These are phyloP conservation scores for Drosophila nr. medialis DNA, from an alignment of 2,888 invertebrate genomes.

Conservation along the genomic window DNA sequence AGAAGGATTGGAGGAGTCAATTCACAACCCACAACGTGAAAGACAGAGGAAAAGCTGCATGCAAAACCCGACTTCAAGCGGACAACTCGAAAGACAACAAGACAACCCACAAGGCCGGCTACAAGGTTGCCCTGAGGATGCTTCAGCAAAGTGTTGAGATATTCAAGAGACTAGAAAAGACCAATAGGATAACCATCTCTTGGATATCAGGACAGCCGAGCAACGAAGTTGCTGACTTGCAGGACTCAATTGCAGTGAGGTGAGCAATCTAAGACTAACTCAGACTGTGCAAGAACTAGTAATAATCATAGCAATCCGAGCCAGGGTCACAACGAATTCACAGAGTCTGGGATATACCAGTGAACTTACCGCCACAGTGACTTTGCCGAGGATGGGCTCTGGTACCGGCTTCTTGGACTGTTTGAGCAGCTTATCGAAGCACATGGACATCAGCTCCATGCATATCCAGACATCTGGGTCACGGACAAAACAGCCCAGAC, in stretches of 20 bases:
- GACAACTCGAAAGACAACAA: background rate
- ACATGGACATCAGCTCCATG: constrained; percentile 99
- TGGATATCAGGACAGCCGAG: background rate
- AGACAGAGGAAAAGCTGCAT: background rate
- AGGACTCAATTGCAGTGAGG: background rate
- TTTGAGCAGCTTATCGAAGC: constrained; percentile 98
- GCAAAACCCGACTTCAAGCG: background rate
- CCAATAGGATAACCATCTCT: background rate
- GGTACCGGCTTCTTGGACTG: constrained; percentile 95
- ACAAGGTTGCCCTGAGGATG: background rate
- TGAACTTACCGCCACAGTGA: constrained; percentile 95
- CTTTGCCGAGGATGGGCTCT: constrained; percentile 97
- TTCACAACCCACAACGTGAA: background rate
- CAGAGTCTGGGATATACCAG: background rate
- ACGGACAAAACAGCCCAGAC: constrained; percentile 98
- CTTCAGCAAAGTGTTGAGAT: background rate
- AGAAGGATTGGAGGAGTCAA: background rate
- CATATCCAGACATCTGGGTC: constrained; percentile 99
- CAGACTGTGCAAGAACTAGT: background rate
- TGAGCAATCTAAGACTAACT: background rate
- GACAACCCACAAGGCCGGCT: background rate
- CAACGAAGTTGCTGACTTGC: background rate
- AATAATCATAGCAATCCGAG: background rate
- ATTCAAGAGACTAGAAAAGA: background rate
- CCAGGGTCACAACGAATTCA: background rate